Conservation (phyloP, 2,113 vertebrate species). For the Mystacornis crossleyi region DNA sequence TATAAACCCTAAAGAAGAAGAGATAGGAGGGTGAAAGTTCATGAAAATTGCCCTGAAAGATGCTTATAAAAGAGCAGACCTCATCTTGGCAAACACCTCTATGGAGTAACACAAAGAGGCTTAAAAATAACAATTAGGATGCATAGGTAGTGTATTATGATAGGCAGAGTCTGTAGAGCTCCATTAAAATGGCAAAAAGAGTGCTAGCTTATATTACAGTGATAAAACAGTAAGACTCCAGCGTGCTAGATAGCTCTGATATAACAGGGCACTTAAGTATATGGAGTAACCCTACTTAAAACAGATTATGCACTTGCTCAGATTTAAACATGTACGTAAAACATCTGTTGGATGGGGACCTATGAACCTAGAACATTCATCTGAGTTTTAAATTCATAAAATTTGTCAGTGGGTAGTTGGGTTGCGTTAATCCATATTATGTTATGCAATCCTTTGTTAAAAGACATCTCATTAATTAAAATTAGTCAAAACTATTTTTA, state of each 20-base stretch:
- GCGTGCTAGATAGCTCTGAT: neutral
- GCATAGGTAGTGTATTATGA: neutral
- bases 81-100: neutral
- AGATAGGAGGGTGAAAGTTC: neutral
- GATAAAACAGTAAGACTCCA: neutral
- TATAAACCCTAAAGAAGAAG: neutral
- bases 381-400: neutral
- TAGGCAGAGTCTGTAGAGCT: neutral
- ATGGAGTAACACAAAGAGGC: neutral
- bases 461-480: neutral
- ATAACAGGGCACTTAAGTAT: neutral
- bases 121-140: neutral
- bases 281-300: neutral
- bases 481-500: neutral
- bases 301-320: neutral
- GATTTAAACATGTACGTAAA: neutral
- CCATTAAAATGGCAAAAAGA: neutral
- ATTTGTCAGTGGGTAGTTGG: neutral
- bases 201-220: neutral
- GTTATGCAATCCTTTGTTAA: neutral
- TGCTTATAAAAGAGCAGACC: neutral
- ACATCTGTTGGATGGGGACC: neutral
- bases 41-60: neutral
- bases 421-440: neutral
- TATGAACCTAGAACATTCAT: neutral